phyloP scores from a whole-genome alignment of 1,140 invertebrate genomes.

The Habropoda laboriosa region DNA sequence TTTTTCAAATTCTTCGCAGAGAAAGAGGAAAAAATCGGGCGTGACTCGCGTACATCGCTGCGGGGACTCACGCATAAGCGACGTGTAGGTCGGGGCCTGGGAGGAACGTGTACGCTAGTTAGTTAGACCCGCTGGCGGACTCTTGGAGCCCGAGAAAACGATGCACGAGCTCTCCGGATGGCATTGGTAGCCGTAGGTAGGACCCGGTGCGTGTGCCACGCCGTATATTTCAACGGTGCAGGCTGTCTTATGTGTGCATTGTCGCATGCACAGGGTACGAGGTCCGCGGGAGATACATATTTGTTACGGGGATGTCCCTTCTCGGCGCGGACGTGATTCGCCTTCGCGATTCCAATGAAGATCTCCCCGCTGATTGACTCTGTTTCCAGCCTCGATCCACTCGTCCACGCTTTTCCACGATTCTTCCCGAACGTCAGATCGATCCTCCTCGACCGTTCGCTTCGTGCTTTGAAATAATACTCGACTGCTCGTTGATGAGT shows the following conservation, averaged over 20 bases:
- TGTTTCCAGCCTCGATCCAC: constrained; percentile 52
- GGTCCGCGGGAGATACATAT: constrained; percentile 76
- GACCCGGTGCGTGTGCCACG: constrained; percentile 51
- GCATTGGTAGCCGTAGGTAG: constrained; percentile 73
- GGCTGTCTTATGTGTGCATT: constrained; percentile 30
- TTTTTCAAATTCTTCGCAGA: no score
- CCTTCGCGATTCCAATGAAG: constrained; percentile 78
- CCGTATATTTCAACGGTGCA: constrained; percentile 38
- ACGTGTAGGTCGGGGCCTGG: constrained; percentile 59
- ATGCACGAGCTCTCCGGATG: constrained; percentile 48
- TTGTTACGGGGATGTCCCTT: constrained; percentile 80
- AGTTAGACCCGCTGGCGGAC: constrained; percentile 73
- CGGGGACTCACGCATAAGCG: constrained; percentile 56
- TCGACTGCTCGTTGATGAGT: no score
- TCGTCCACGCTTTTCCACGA: neutral
- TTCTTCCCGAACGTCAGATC: no score
- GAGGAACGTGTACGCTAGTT: constrained; percentile 74
- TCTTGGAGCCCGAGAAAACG: constrained; percentile 61
- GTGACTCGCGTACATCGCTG: constrained; percentile 55
- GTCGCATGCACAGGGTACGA: constrained; percentile 38
- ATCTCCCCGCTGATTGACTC: constrained; percentile 74
- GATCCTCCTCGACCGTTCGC: no score
- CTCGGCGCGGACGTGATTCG: constrained; percentile 79
- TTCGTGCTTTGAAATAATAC: no score
- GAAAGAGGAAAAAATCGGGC: neutral